Evolutionary conservation across 1,140 invertebrate species (phyloP).

Genomic region (Euwallacea similis): DNA sequence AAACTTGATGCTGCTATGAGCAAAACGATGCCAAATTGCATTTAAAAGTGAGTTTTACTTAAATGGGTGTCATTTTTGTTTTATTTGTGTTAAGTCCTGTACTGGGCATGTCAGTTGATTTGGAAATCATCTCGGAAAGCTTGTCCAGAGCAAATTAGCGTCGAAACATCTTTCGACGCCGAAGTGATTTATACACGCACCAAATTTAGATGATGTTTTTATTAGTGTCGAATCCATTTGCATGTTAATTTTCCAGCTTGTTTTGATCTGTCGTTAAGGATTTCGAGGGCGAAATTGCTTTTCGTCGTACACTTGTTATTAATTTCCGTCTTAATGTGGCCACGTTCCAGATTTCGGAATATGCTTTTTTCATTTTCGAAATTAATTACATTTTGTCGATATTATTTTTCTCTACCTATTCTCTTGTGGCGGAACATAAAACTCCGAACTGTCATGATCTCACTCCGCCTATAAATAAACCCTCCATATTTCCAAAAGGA

Average conservation of each 20-base stretch:
- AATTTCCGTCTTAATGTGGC: background rate
- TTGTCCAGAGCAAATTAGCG: constrained; percentile 48
- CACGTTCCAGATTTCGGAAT: background rate
- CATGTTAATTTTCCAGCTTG: constrained; percentile 45
- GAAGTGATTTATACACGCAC: constrained; percentile 48
- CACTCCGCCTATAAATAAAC: background rate
- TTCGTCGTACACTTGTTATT: constrained; percentile 1
- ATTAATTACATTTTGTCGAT: too few species aligned
- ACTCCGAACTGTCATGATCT: too few species aligned
- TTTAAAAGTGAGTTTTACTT: too few species aligned
- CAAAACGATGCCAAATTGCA: too few species aligned
- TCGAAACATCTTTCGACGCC: constrained; percentile 50
- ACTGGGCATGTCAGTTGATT: background rate
- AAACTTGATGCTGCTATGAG: too few species aligned
- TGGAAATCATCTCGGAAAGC: constrained; percentile 24
- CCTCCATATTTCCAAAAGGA: constrained; percentile 20
- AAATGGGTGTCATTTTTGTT: background rate
- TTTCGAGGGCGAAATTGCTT: constrained; percentile 37
- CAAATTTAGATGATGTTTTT: constrained; percentile 50
- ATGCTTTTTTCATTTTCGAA: too few species aligned
- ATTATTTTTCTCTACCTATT: too few species aligned
- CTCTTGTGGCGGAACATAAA: too few species aligned
- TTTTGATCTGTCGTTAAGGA: constrained; percentile 40
- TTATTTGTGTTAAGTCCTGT: constrained; percentile 3
- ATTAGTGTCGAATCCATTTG: constrained; percentile 49